These are phyloP conservation scores for Allolobophora icterica DNA, from an alignment of 2,888 invertebrate species.

Conservation along the genomic window DNA sequence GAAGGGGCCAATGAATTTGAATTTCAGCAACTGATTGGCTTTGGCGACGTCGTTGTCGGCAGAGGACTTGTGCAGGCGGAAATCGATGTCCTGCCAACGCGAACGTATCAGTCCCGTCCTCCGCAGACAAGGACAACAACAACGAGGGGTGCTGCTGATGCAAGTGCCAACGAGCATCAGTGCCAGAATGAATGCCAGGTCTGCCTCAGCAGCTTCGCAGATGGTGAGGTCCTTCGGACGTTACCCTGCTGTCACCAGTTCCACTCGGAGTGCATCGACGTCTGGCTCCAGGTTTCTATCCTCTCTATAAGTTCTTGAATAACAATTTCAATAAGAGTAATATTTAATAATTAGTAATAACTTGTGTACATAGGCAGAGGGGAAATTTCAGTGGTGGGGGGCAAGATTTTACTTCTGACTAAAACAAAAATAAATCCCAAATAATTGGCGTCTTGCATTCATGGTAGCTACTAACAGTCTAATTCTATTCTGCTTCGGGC, in stretches of 20 bases:
- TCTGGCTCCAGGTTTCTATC: slow-evolving; percentile 14
- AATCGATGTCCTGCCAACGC: background rate
- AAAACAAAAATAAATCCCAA: too few species aligned
- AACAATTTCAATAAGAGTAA: background rate
- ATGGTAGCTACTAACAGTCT: too few species aligned
- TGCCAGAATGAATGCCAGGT: background rate
- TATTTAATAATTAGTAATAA: too few species aligned
- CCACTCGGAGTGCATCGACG: slow-evolving; percentile 2
- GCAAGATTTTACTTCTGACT: too few species aligned
- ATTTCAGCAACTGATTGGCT: background rate
- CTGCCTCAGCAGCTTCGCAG: background rate
- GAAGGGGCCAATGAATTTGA: background rate
- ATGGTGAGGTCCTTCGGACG: background rate
- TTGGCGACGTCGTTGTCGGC: background rate
- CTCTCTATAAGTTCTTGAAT: background rate
- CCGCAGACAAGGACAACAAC: background rate
- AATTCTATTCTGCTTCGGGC: too few species aligned
- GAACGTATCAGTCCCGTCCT: background rate
- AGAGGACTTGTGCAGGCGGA: background rate
- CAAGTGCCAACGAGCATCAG: background rate
- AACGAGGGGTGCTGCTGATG: background rate
- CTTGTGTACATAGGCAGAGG: too few species aligned
- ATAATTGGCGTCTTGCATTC: too few species aligned
- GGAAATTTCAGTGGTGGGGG: too few species aligned
- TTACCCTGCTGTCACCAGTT: background rate